phyloP scores from a whole-genome alignment of 2,888 invertebrate genomes.

The Heterodera filipjevi region DNA sequence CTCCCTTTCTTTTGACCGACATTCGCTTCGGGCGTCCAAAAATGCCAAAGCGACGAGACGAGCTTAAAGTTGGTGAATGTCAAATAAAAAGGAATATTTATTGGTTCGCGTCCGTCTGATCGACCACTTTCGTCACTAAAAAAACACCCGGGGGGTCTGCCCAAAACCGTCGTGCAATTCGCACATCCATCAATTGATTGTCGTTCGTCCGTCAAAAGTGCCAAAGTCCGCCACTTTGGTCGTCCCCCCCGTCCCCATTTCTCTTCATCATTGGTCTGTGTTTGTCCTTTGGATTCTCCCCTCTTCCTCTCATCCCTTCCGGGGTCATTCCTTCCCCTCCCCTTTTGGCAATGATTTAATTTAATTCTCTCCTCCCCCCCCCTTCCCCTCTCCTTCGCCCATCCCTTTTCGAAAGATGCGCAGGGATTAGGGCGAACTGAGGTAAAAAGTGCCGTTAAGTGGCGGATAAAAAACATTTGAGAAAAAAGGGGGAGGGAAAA shows the following conservation, averaged over 20 bases:
- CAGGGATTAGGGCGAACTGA: not conserved
- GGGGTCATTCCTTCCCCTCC: not conserved
- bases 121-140: not conserved
- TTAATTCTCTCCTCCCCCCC: not conserved
- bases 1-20: not conserved
- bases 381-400: not conserved
- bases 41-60: not conserved
- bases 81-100: not conserved
- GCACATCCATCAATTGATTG: slow-evolving; percentile 1
- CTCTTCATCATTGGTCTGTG: not conserved
- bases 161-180: not conserved
- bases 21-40: slow-evolving; percentile 3
- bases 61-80: not conserved
- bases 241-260: not conserved
- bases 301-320: not conserved
- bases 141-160: not conserved
- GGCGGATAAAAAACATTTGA: not conserved
- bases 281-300: slow-evolving; percentile 2
- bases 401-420: not conserved
- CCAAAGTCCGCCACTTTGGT: not conserved
- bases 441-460: not conserved
- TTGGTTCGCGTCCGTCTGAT: not conserved
- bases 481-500: not conserved
- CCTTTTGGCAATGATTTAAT: not conserved
- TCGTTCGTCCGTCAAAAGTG: not conserved